Conservation (phyloP, 2,888 invertebrate species). For the Rhaphigaster nebulosa region DNA sequence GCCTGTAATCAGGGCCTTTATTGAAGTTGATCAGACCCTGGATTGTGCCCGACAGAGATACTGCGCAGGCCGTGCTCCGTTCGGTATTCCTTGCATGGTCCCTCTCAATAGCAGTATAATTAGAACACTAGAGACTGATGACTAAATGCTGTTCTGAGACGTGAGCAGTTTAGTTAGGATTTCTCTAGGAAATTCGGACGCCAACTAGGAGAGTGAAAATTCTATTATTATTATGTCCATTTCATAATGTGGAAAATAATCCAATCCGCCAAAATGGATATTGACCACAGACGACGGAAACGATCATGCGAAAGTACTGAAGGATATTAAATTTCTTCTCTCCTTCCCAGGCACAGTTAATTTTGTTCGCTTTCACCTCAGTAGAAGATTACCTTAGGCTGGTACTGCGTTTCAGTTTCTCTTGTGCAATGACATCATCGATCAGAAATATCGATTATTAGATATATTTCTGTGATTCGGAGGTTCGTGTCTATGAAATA, state of each 20-base stretch:
- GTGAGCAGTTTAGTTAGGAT: neutral
- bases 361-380: constrained; percentile 25
- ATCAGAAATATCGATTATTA: neutral
- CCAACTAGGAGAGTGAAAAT: neutral
- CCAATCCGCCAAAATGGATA: neutral
- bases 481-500: neutral
- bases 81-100: neutral
- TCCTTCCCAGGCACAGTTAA: neutral
- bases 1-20: neutral
- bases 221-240: neutral
- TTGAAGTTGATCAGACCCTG: neutral
- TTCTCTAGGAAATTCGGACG: neutral
- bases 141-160: neutral
- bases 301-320: neutral
- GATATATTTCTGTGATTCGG: neutral
- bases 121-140: neutral
- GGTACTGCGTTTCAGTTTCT: neutral
- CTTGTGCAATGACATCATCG: neutral
- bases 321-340: constrained; percentile 35
- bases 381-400: neutral
- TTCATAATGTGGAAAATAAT: neutral
- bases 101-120: neutral
- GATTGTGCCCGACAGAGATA: neutral
- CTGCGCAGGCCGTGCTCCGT: neutral
- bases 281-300: neutral